A percentile compares a stretch with the other conserved stretches of the same genome.
Evolutionary conservation across 2,888 invertebrate genomes (phyloP).

Genomic region (Papilio gigon): DNA sequence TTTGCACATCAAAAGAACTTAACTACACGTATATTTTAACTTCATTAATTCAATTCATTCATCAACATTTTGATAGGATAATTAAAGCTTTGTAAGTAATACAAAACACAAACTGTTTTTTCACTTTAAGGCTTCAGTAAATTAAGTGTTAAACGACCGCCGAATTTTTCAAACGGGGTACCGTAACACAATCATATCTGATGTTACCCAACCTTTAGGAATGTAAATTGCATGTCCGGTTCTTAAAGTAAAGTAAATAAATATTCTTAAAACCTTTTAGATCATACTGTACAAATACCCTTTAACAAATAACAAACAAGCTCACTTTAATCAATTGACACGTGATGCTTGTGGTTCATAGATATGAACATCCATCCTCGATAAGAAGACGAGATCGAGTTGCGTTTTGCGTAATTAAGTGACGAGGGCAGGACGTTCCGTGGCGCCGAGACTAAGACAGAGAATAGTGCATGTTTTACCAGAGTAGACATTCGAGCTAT

Average conservation of each 20-base stretch:
- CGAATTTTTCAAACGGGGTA: background rate
- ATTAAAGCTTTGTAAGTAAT: background rate
- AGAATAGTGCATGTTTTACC: background rate
- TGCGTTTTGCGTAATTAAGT: constrained; percentile 30
- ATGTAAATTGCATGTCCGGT: background rate
- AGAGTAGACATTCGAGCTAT: background rate
- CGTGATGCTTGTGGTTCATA: constrained; percentile 17
- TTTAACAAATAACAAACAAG: constrained; percentile 14
- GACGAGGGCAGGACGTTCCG: constrained; percentile 23
- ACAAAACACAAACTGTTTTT: background rate
- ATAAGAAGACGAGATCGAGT: constrained; percentile 10
- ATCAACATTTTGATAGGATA: no score
- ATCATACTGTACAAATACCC: background rate
- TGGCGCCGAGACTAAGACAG: constrained; percentile 26
- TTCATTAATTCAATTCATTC: background rate
- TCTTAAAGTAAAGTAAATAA: background rate
- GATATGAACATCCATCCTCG: constrained; percentile 20
- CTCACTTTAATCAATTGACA: constrained; percentile 19
- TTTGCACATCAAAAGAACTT: no score
- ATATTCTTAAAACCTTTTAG: background rate
- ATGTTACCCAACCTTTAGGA: constrained; percentile 1
- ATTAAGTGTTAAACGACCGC: constrained; percentile 6
- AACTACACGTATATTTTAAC: background rate
- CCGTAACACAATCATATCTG: constrained; percentile 1
- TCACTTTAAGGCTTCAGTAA: constrained; percentile 10